Conservation (phyloP, 2,113 vertebrate genomes). For the Calidris pygmaea region DNA sequence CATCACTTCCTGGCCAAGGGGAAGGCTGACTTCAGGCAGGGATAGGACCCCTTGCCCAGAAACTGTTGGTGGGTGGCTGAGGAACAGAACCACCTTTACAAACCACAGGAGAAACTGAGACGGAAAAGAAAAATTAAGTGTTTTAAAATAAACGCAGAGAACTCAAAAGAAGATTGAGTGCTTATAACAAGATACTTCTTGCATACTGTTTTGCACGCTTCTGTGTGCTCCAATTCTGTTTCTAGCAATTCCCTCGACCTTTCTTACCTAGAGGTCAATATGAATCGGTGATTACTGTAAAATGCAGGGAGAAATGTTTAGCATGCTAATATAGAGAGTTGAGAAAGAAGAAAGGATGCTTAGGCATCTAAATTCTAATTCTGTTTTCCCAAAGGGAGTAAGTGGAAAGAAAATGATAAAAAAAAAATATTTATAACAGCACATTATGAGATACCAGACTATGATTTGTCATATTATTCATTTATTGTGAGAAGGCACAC, state of each 20-base stretch:
- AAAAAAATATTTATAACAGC: neutral
- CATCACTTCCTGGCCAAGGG: fast-evolving
- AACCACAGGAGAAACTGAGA: neutral
- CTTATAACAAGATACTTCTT: neutral
- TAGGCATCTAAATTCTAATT: neutral
- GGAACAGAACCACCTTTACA: neutral
- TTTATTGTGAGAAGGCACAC: neutral
- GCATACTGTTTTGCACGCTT: neutral
- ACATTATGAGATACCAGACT: neutral
- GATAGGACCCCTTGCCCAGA: neutral
- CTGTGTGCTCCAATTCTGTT: neutral
- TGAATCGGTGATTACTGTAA: neutral
- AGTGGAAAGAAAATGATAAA: neutral
- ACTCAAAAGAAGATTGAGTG: neutral
- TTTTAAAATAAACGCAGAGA: neutral
- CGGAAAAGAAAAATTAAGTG: neutral
- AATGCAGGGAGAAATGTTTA: neutral
- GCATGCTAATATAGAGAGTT: neutral
- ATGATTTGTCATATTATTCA: neutral
- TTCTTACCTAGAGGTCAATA: neutral
- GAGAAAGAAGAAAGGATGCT: neutral
- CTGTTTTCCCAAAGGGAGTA: neutral
- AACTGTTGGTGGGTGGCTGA: neutral
- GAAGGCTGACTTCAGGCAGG: neutral
- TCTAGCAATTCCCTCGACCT: neutral